Conservation (phyloP, 1,140 invertebrate species). For the Himalopsyche phryganea region DNA sequence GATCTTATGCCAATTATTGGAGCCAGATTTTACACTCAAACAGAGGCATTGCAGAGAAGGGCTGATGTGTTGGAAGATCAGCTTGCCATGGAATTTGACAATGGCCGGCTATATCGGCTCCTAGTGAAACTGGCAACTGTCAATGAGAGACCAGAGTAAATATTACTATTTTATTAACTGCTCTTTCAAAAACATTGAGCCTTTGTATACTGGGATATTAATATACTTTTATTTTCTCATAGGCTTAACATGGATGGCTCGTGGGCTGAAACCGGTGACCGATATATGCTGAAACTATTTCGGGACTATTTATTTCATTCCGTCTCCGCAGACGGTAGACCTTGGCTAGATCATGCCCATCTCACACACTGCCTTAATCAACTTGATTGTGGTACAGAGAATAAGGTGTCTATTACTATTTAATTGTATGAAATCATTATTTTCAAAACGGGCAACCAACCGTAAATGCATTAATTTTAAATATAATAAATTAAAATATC, state of each 20-base stretch:
- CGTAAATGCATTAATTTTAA: no score
- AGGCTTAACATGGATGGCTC: conserved; percentile 87
- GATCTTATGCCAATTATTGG: conserved; percentile 99
- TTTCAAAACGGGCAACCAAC: no score
- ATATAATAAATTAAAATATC: no score
- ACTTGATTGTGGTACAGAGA: conserved; percentile 81
- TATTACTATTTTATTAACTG: conserved; percentile 22
- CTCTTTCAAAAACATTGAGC: neutral
- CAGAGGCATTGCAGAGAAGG: conserved; percentile 84
- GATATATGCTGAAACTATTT: conserved; percentile 97
- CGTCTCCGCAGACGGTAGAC: conserved; percentile 84
- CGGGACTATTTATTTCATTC: conserved; percentile 96
- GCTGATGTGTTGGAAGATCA: conserved; percentile 89
- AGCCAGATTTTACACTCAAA: conserved; percentile 91
- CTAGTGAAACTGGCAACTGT: conserved; percentile 87
- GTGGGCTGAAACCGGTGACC: conserved; percentile 96
- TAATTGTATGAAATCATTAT: no score
- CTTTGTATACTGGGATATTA: neutral
- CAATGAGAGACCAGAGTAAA: conserved; percentile 91
- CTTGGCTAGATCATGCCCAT: conserved; percentile 95
- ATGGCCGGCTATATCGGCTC: conserved; percentile 86
- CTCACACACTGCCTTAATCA: conserved; percentile 93
- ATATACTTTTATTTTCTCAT: conserved; percentile 26
- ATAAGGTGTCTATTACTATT: conserved; percentile 70
- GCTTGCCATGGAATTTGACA: conserved; percentile 90